These are phyloP conservation scores for Gari tellinella DNA, from an alignment of 2,888 invertebrate species.

Conservation along the genomic window DNA sequence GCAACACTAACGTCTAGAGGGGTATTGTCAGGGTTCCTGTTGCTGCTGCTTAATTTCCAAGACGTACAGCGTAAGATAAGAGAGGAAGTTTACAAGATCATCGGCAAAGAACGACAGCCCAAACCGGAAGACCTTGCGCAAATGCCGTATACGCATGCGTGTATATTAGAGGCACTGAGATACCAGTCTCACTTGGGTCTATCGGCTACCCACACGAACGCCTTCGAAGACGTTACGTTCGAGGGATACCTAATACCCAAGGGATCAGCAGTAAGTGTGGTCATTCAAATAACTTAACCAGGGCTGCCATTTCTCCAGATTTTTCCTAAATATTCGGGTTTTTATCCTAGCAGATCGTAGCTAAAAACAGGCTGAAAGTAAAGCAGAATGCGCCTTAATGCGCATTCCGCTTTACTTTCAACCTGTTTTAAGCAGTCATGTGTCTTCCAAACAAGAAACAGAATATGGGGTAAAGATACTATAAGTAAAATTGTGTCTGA, in stretches of 20 bases:
- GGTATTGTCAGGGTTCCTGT: conserved; percentile 64
- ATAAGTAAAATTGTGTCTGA: too few species aligned
- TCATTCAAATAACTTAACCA: background rate
- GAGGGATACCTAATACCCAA: conserved; percentile 64
- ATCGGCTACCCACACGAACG: conserved; percentile 74
- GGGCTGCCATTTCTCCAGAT: too few species aligned
- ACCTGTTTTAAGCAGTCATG: too few species aligned
- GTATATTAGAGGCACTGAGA: conserved; percentile 70
- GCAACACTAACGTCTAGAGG: conserved; percentile 66
- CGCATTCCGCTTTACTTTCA: too few species aligned
- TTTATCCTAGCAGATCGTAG: too few species aligned
- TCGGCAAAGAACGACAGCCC: conserved; percentile 65
- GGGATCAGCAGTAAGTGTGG: conserved; percentile 59
- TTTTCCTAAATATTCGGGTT: too few species aligned
- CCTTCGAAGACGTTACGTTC: conserved; percentile 50
- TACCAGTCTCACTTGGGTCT: conserved; percentile 72
- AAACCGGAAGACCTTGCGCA: conserved; percentile 45
- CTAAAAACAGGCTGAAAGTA: too few species aligned
- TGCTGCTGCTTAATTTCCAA: conserved; percentile 67
- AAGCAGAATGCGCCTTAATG: too few species aligned
- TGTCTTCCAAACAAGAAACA: too few species aligned
- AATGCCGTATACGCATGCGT: conserved; percentile 72
- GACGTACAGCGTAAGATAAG: conserved; percentile 69
- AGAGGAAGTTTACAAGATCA: conserved; percentile 68
- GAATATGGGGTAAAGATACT: too few species aligned